Evolutionary conservation across 2,797 vertebrate genomes (phyloP).

Genomic region (Cirrhinus mrigala): DNA sequence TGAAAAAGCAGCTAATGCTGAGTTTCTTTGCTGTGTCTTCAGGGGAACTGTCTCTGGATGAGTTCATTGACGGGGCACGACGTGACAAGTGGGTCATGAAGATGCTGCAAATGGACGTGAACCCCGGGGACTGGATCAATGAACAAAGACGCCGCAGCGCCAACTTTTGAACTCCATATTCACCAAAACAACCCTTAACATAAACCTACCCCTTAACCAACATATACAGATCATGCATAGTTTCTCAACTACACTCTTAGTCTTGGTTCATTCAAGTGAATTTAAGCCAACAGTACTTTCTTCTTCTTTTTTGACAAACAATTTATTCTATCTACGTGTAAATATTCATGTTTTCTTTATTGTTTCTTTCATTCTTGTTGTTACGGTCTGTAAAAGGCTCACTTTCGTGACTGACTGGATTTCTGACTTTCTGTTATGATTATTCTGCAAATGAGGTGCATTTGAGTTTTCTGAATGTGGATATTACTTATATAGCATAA

Average conservation of each 20-base stretch:
- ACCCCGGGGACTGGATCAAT: conserved; percentile 87
- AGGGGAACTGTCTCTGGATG: conserved; percentile 93
- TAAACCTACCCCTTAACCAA: not conserved
- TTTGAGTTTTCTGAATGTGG: not conserved
- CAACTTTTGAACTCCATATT: conserved; percentile 71
- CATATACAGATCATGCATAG: conserved; percentile 22
- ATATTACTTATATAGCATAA: not conserved
- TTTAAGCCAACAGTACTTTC: conserved; percentile 25
- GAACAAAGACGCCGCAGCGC: conserved; percentile 81
- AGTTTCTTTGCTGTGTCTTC: conserved; percentile 30
- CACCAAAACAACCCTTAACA: conserved; percentile 24
- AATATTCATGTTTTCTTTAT: conserved; percentile 8
- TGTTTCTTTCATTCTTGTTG: conserved; percentile 13
- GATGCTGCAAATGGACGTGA: conserved; percentile 95
- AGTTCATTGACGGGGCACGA: conserved; percentile 91
- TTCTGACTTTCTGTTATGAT: not conserved
- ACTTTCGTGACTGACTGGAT: not conserved
- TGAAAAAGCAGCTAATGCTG: conserved; percentile 25
- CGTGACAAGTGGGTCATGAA: conserved; percentile 98
- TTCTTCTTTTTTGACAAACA: not conserved
- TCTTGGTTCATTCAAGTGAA: conserved; percentile 9
- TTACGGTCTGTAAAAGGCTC: not conserved
- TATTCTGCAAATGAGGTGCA: not conserved
- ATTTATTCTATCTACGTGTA: not conserved
- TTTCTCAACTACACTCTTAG: conserved; percentile 28